Conservation (phyloP, 2,113 vertebrate genomes). For the Pollachius pollachius region DNA sequence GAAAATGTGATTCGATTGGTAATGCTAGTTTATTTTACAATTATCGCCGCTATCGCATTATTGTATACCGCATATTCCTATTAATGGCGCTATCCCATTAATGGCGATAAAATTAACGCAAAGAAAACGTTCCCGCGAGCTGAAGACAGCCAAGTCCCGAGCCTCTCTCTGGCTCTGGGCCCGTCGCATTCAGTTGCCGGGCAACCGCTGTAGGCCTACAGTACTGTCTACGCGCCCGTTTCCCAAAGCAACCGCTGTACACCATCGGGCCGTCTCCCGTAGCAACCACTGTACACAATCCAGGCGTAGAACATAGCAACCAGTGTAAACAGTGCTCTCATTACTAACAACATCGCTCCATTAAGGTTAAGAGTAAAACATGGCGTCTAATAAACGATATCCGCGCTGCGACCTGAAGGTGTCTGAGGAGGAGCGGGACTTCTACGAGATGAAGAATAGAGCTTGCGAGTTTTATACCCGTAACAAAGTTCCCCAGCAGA, state of each 20-base stretch:
- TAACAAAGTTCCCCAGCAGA: slow-evolving; percentile 61
- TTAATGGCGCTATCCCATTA: too few relatives aligned
- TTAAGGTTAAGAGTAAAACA: too few relatives aligned
- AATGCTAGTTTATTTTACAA: too few relatives aligned
- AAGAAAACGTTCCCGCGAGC: too few relatives aligned
- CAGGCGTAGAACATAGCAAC: neutral
- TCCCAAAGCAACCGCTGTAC: neutral
- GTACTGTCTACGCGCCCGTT: too few relatives aligned
- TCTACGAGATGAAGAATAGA: slow-evolving; percentile 39
- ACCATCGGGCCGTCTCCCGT: slow-evolving; percentile 20
- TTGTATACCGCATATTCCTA: too few relatives aligned
- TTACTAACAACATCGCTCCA: too few relatives aligned
- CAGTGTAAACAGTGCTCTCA: neutral
- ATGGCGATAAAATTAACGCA: too few relatives aligned
- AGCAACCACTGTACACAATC: neutral
- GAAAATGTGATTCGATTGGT: too few relatives aligned
- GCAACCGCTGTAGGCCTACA: neutral
- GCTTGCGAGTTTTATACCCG: slow-evolving; percentile 75
- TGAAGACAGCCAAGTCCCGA: too few relatives aligned
- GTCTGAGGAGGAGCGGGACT: slow-evolving; percentile 38
- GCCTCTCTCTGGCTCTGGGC: neutral
- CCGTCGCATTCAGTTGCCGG: neutral
- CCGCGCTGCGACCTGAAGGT: too few relatives aligned
- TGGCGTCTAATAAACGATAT: neutral
- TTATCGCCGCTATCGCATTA: too few relatives aligned